Evolutionary conservation across 2,888 invertebrate species (phyloP), one percentile per base, ranked within the genome.

Genomic region (Leptinotarsa rubiginosa): DNA sequence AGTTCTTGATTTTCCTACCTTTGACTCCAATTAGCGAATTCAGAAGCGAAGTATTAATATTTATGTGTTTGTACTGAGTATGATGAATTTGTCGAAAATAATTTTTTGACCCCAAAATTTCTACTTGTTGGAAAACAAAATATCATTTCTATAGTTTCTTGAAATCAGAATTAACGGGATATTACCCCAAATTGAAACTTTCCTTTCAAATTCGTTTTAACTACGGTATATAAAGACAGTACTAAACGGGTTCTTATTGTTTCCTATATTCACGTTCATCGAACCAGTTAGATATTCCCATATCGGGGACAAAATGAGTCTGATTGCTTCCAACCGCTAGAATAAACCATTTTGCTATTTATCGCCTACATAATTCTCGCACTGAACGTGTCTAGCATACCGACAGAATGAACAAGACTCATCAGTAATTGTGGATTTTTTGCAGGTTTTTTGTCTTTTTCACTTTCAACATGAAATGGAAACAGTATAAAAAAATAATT

Each of bases 321-420:
- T 73, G 10, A 73, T 80, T 79, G 79, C 78, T 79, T 77, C 78
- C 77, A 78, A 76, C 75, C 69, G 76, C 80, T 79, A 80, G 77
- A 82, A 82, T 81, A 80, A 79, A 79, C 79, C 77, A 78, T 81
- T 75, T 70, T 67, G 70, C 71, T 75, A 80, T 81, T 73, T 81
- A 81, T 80, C 77, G 73, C 68, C 69, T 68, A 72, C 78, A 76
- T 80, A 80, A 81, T 80, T 82, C 80, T 78, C 76, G 78, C 76
- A 76, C 75, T 78, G 72, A 74, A 78, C 79, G 76, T 68, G 59
- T 62, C 47, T 56, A 47, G 72, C 65, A 74, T 76, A 71, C 74
- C 72, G 49, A 62, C 65, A 50, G 47, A 31, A 15, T 62, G 31
- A 62, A 41, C 62, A 62, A 62, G n/a, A 62, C 62, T 62, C 25